Evolutionary conservation across 2,113 vertebrate genomes (phyloP).

Genomic region (Chloropsis cyanopogon): DNA sequence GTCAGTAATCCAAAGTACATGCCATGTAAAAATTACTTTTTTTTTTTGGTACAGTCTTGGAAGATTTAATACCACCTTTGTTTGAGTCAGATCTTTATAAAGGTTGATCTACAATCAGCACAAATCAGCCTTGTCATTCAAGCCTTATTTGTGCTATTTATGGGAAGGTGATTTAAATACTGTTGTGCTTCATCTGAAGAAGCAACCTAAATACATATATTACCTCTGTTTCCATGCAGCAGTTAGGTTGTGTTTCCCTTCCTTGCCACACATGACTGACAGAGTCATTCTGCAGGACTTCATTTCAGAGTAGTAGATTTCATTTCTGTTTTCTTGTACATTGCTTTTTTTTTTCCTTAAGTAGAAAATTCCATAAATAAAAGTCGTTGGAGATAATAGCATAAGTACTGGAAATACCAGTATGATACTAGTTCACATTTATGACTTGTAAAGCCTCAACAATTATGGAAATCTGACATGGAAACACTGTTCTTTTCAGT

Average conservation of each 20-base stretch:
- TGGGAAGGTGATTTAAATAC: not conserved
- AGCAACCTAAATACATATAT: not conserved
- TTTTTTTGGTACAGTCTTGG: not conserved
- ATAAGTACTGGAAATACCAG: not conserved
- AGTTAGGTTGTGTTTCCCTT: not conserved
- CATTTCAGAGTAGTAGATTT: not conserved
- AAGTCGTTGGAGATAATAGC: not conserved
- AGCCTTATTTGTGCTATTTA: not conserved
- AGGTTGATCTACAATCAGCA: not conserved
- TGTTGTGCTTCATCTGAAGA: not conserved
- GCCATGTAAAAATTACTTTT: not conserved
- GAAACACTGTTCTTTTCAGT: not conserved
- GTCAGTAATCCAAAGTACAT: not conserved
- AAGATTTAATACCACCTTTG: not conserved
- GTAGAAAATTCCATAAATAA: not conserved
- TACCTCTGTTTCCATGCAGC: not conserved
- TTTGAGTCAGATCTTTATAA: not conserved
- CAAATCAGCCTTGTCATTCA: not conserved
- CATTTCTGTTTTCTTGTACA: not conserved
- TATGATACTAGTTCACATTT: not conserved
- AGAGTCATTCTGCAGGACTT: not conserved
- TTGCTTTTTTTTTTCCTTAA: not conserved
- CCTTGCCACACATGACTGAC: not conserved
- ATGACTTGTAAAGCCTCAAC: not conserved
- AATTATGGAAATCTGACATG: not conserved